Percentiles rank a stretch among this genome's conserved stretches.
These are phyloP conservation scores for Haemorhous mexicanus DNA, from an alignment of 2,113 vertebrate genomes.

Conservation along the genomic window DNA sequence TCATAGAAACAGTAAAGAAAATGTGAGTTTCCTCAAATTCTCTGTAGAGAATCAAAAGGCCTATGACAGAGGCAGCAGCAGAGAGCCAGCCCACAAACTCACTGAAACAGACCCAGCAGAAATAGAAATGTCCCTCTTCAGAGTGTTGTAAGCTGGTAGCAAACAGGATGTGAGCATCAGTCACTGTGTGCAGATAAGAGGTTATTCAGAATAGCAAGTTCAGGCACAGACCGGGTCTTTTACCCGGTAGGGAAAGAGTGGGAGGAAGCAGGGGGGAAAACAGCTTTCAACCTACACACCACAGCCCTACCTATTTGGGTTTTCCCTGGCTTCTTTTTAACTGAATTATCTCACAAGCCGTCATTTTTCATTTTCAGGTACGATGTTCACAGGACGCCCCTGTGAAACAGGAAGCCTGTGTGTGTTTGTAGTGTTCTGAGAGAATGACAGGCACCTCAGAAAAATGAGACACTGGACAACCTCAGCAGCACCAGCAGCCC, in stretches of 20 bases:
- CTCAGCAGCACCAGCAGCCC: not conserved
- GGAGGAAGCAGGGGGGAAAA: not conserved
- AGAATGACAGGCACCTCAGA: not conserved
- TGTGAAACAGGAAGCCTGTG: not conserved
- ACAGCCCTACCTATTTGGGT: constrained; percentile 8
- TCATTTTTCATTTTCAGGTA: not conserved
- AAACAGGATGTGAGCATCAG: constrained; percentile 53
- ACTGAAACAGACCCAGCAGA: not conserved
- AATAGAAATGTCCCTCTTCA: not conserved
- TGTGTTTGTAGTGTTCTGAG: rapidly evolving
- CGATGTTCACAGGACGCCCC: not conserved
- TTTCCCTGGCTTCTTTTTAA: constrained; percentile 3
- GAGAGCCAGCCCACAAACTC: not conserved
- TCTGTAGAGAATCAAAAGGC: not conserved
- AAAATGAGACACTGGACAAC: not conserved
- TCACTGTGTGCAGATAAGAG: not conserved
- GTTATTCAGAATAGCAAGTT: constrained; percentile 28
- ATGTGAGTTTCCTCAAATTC: not conserved
- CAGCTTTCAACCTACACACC: not conserved
- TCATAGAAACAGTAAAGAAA: not conserved
- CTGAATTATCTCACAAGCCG: not conserved
- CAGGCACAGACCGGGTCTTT: not conserved
- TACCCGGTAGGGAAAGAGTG: not conserved
- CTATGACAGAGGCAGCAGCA: not conserved
- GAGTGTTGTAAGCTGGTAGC: not conserved